A percentile compares a stretch with the other conserved stretches of the same genome.
phyloP scores from a whole-genome alignment of 2,113 vertebrate genomes.

The Oxyura jamaicensis region DNA sequence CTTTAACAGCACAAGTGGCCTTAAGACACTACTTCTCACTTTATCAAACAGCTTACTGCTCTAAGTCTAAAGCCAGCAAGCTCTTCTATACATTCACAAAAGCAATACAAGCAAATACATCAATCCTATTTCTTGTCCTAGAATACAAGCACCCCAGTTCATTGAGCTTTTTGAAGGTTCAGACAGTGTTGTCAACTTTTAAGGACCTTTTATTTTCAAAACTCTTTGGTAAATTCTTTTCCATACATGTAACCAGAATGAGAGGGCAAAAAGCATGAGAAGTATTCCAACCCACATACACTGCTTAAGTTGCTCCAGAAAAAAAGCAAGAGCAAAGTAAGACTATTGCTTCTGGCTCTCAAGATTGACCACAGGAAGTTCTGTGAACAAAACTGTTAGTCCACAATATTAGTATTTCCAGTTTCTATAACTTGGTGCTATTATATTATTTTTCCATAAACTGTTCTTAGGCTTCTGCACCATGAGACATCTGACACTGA shows the following conservation, averaged over 20 bases:
- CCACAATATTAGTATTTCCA: neutral
- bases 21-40: neutral
- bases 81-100: neutral
- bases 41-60: neutral
- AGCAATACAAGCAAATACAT: neutral
- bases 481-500: neutral
- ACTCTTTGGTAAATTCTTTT: neutral
- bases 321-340: neutral
- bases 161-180: neutral
- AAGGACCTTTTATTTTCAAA: neutral
- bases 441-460: neutral
- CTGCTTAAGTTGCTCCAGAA: neutral
- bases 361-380: neutral
- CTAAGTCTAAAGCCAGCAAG: neutral
- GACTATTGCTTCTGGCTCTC: neutral
- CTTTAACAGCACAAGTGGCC: neutral
- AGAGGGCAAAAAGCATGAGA: accelerated
- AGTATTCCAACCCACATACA: neutral
- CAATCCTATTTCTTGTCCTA: neutral
- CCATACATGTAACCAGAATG: neutral
- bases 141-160: neutral
- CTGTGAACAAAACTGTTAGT: neutral
- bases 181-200: neutral
- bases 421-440: neutral
- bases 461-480: neutral